A percentile compares a stretch with the other conserved stretches of the same genome.
These are phyloP conservation scores for Ypsolopha sequella DNA, from an alignment of 2,888 invertebrate genomes.

Conservation along the genomic window DNA sequence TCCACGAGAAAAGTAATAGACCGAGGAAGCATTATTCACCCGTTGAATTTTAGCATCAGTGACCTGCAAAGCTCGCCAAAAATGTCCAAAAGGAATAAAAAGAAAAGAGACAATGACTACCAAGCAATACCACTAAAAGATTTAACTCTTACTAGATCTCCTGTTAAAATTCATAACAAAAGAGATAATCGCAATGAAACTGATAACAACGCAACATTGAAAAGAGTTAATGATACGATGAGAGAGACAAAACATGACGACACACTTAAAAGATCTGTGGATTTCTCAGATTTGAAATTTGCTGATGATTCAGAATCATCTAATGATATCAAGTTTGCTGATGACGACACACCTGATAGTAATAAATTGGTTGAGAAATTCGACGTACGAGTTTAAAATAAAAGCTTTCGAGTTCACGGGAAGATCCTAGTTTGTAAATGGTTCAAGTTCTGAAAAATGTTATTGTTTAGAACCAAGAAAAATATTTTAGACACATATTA, in stretches of 20 bases:
- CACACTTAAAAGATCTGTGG: conserved; percentile 65
- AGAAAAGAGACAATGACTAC: conserved; percentile 37
- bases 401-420: background rate
- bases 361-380: conserved; percentile 51
- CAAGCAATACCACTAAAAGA: conserved; percentile 54
- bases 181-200: conserved; percentile 33
- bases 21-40: conserved; percentile 56
- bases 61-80: conserved; percentile 58
- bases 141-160: conserved; percentile 45
- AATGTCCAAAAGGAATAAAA: conserved; percentile 36
- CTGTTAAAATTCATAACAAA: conserved; percentile 41
- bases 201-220: conserved; percentile 51
- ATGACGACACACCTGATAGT: conserved; percentile 55
- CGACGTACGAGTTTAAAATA: conserved; percentile 39
- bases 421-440: background rate
- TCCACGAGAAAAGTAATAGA: conserved; percentile 43
- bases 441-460: background rate
- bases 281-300: conserved; percentile 76
- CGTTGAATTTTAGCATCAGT: conserved; percentile 59
- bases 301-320: conserved; percentile 77
- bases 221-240: conserved; percentile 74
- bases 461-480: too few species aligned
- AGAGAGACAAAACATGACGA: conserved; percentile 74
- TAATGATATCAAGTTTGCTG: conserved; percentile 57
- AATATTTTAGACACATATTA: too few species aligned